These are phyloP conservation scores for Mastacembelus armatus DNA, from an alignment of 2,797 vertebrate genomes.

Conservation along the genomic window DNA sequence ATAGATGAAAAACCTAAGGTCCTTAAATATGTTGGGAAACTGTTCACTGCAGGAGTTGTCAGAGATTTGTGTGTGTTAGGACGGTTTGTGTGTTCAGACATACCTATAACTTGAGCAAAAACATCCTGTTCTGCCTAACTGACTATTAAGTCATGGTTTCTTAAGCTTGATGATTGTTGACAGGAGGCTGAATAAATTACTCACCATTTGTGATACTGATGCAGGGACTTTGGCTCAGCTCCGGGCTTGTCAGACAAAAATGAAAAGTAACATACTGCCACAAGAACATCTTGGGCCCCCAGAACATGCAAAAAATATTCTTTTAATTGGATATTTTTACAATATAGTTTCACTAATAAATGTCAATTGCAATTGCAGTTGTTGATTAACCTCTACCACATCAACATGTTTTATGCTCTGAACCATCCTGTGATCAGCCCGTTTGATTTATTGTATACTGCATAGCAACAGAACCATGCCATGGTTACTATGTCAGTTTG, in stretches of 20 bases:
- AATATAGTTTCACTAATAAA: background rate
- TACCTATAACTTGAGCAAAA: conserved; percentile 31
- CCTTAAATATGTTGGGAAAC: conserved; percentile 19
- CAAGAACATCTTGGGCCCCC: background rate
- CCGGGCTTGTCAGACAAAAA: conserved; percentile 12
- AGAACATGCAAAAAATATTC: background rate
- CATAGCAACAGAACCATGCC: conserved; percentile 27
- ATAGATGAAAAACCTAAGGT: conserved; percentile 35
- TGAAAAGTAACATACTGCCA: conserved; percentile 1
- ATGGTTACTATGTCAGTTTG: conserved; percentile 16
- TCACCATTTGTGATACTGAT: conserved; percentile 2
- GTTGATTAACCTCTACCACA: conserved; percentile 25
- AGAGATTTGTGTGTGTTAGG: background rate
- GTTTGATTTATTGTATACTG: conserved; percentile 25
- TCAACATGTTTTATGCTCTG: conserved; percentile 8
- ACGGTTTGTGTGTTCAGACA: conserved; percentile 31
- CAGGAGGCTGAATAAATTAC: conserved; percentile 12
- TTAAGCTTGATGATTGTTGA: conserved; percentile 23
- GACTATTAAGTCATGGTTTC: conserved; percentile 3
- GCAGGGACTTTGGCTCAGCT: conserved; percentile 12
- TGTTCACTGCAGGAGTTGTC: conserved; percentile 27
- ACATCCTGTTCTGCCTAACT: conserved; percentile 22
- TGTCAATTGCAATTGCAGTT: conserved; percentile 11
- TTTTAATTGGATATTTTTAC: conserved; percentile 3
- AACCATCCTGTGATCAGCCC: conserved; percentile 3